Evolutionary conservation across 2,113 vertebrate genomes (phyloP).

Genomic region (Ursus arctos): DNA sequence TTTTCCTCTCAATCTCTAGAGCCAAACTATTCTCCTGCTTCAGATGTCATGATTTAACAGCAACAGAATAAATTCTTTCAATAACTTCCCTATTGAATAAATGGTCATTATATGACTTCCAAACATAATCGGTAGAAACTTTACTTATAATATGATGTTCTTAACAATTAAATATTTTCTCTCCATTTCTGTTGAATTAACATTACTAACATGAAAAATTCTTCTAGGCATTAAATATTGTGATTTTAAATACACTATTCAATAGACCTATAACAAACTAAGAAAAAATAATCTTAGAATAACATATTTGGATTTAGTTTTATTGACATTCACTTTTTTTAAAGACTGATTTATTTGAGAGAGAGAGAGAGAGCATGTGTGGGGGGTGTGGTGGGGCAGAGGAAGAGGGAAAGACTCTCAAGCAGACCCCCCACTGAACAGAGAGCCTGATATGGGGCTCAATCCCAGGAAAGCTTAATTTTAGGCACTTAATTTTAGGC

Average conservation of each 20-base stretch:
- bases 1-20: background rate
- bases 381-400: background rate
- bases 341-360: background rate
- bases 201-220: background rate
- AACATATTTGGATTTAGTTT: background rate
- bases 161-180: background rate
- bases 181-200: background rate
- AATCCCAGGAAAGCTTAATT: background rate
- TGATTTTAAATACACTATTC: background rate
- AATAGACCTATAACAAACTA: background rate
- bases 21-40: background rate
- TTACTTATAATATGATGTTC: background rate
- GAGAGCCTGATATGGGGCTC: background rate
- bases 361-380: background rate
- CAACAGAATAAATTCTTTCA: background rate
- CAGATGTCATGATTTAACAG: background rate
- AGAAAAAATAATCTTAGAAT: background rate
- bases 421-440: background rate
- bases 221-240: background rate
- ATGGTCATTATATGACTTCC: background rate
- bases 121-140: background rate
- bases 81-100: background rate
- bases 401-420: background rate
- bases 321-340: background rate
- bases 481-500: background rate